Percentiles rank a stretch among this genome's conserved stretches.
Evolutionary conservation across 2,113 vertebrate species (phyloP).

Genomic region (Nanger granti): DNA sequence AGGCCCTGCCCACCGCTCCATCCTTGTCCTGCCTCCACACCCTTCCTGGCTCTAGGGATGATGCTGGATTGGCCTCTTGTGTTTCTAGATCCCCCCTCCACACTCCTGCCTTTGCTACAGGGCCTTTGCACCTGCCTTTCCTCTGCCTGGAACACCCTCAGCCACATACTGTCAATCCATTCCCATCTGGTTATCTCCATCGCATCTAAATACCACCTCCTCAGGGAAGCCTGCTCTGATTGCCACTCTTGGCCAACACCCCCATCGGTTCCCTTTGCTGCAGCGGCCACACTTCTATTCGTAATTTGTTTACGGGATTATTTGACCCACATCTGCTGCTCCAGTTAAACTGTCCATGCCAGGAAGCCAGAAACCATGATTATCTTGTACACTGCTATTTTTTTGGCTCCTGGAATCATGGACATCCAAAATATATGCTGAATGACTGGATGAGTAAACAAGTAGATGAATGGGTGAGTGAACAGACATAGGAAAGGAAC

Average conservation of each 20-base stretch:
- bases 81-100: not conserved
- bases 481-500: not conserved
- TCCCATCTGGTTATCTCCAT: not conserved
- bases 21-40: fast-evolving
- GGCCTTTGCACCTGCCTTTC: not conserved
- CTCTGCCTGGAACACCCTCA: not conserved
- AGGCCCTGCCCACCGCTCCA: too few species aligned
- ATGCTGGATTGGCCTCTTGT: not conserved
- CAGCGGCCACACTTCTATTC: not conserved
- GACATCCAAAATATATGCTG: not conserved
- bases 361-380: not conserved
- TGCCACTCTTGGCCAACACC: not conserved
- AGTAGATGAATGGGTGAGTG: not conserved
- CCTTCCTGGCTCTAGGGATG: not conserved
- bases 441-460: not conserved
- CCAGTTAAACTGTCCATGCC: not conserved
- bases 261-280: not conserved
- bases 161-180: not conserved
- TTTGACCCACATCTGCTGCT: not conserved
- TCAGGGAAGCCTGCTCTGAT: not conserved
- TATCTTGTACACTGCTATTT: not conserved
- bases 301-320: not conserved
- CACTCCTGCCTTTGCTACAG: not conserved
- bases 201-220: not conserved
- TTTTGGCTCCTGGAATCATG: not conserved